Evolutionary conservation across 2,113 vertebrate species (phyloP), one percentile per base, ranked within the genome.

Genomic region (Gallinago undulata): DNA sequence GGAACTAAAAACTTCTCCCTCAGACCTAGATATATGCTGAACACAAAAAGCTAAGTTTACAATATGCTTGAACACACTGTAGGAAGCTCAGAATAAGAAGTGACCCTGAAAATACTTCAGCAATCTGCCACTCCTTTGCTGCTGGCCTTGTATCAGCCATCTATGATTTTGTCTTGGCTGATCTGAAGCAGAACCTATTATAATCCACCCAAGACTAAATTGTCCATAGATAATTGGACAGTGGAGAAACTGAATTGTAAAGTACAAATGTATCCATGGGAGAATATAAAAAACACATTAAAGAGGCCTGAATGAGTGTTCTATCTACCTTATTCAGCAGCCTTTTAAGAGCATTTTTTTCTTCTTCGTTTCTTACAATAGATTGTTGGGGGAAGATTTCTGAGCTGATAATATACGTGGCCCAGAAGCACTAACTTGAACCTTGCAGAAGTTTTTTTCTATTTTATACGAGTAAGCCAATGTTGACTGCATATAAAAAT

Each of bases 151-250:
- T 78, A 94, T 66, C 88, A 94, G 77, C 10, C 56, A 50, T 79
- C 85, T 62, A 53, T 37, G 63, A 89, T 53, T 85, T 84, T 73
- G 12, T 77, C 84, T 89, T 87, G 77, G 86, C 87, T 96, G 89
- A 89, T 82, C 67, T 93, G 91, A 94, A 95, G 89, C 89, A 94
- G 78, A 95, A 94, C n/a, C 78, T 89, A 92, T 92, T 96, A 85
- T 89, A 96, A 87, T 84, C 66, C 55, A 94, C 70, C 74, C 70
- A 74, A 92, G 93, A 94, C 37, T 94, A 91, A 94, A 94, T 91
- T 84, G 77, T 84, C 77, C 91, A 70, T 64, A 70, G 91, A 80
- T 94, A 96, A 96, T 87, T 93, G 88, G 67, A 80, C 41, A 85
- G 53, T n/a, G 33, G 62, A 93, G 91, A 79, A 91, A 85, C 48